Percentiles rank a stretch among this genome's conserved stretches.
phyloP scores from a whole-genome alignment of 2,113 vertebrate species.

The Prochilodus magdalenae region DNA sequence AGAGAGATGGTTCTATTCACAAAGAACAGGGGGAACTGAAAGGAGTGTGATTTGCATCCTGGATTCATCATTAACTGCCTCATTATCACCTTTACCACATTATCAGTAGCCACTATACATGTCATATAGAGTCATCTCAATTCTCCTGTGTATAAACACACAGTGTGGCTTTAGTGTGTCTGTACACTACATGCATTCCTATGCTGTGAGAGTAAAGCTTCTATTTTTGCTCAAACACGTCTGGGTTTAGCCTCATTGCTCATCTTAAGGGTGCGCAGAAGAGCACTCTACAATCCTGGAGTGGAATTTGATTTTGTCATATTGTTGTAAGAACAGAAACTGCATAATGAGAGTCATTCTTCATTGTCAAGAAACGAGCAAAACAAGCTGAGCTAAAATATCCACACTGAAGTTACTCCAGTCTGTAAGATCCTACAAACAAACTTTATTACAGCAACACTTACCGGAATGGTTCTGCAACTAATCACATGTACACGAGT shows the following conservation, averaged over 20 bases:
- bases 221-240: not conserved
- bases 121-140: not conserved
- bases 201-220: not conserved
- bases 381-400: not conserved
- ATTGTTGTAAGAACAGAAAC: not conserved
- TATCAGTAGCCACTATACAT: not conserved
- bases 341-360: conserved; percentile 8
- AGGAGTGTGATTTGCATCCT: not conserved
- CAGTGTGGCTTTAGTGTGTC: conserved; percentile 1
- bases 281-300: conserved; percentile 10
- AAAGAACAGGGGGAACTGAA: too few species aligned
- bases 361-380: not conserved
- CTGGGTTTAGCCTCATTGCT: conserved; percentile 1
- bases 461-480: too few species aligned
- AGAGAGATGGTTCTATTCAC: too few species aligned
- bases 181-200: not conserved
- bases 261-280: not conserved
- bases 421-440: not conserved
- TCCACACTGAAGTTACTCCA: too few species aligned
- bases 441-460: not conserved
- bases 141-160: not conserved
- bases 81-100: not conserved
- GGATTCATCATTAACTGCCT: conserved; percentile 18
- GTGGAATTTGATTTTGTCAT: conserved; percentile 9
- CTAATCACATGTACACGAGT: too few species aligned